Evolutionary conservation across 92 coral and sea anemone genomes (phyloP).

Genomic region (Umimayanthus kanabou): DNA sequence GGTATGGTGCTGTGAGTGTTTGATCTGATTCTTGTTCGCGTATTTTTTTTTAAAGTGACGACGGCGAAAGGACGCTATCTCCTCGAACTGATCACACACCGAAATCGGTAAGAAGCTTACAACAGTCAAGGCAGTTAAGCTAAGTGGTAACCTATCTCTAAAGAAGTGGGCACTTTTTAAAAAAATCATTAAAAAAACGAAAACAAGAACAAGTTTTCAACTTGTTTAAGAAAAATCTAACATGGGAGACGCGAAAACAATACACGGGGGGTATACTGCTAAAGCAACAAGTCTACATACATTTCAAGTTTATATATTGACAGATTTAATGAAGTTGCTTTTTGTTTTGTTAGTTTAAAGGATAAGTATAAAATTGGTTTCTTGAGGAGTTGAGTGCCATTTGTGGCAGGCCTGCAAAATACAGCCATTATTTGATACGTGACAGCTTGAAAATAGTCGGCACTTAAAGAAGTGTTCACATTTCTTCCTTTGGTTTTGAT

Average conservation of each 20-base stretch:
- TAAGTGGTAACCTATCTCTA: background rate
- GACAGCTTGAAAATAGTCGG: background rate
- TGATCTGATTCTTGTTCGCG: background rate
- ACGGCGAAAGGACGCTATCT: background rate
- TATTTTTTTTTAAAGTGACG: conserved; percentile 23
- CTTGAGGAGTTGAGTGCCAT: background rate
- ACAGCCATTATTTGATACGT: background rate
- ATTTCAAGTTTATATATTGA: background rate
- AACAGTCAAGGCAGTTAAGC: background rate
- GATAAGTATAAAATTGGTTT: too few species aligned
- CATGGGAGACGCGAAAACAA: background rate
- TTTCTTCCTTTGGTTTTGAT: background rate
- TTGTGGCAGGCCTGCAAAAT: background rate
- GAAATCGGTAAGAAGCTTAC: conserved; percentile 8
- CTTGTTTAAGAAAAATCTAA: background rate
- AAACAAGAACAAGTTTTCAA: background rate
- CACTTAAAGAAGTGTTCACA: background rate
- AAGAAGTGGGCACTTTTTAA: background rate
- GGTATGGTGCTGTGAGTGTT: background rate
- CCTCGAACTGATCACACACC: background rate
- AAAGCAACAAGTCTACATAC: background rate
- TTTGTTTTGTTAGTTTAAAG: too few species aligned
- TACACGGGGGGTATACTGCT: background rate
- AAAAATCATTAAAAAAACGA: background rate
- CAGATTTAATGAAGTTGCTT: background rate